phyloP scores from a whole-genome alignment of 2,113 vertebrate species.

The Nycticorax nycticorax region DNA sequence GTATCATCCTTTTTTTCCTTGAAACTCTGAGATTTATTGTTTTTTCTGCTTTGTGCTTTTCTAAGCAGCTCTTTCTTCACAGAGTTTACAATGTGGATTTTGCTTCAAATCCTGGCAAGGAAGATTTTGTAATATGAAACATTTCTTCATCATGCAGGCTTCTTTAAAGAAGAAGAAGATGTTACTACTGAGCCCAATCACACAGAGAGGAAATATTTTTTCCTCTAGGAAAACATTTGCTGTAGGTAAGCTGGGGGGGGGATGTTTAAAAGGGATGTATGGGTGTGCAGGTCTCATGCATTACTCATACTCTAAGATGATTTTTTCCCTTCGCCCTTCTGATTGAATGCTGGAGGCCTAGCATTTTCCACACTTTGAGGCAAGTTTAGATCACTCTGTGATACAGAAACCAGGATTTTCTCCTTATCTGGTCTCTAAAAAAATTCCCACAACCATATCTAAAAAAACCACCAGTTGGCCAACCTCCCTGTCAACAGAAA shows the following conservation, averaged over 20 bases:
- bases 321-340: neutral
- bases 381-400: neutral
- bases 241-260: neutral
- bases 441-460: neutral
- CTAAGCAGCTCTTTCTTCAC: neutral
- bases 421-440: neutral
- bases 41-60: neutral
- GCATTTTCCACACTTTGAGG: neutral
- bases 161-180: neutral
- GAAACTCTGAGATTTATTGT: neutral
- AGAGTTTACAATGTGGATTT: neutral
- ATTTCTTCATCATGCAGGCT: neutral
- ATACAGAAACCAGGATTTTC: neutral
- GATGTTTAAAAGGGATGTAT: neutral
- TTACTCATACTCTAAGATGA: neutral
- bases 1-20: neutral
- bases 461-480: neutral
- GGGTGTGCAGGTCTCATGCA: neutral
- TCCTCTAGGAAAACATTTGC: neutral
- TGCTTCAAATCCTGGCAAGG: neutral
- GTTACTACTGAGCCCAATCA: neutral
- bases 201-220: neutral
- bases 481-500: neutral
- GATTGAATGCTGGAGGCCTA: neutral
- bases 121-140: neutral